Evolutionary conservation across 1,140 invertebrate genomes (phyloP), one percentile per base, ranked within the genome.

Genomic region (Sminthurinus signatus): DNA sequence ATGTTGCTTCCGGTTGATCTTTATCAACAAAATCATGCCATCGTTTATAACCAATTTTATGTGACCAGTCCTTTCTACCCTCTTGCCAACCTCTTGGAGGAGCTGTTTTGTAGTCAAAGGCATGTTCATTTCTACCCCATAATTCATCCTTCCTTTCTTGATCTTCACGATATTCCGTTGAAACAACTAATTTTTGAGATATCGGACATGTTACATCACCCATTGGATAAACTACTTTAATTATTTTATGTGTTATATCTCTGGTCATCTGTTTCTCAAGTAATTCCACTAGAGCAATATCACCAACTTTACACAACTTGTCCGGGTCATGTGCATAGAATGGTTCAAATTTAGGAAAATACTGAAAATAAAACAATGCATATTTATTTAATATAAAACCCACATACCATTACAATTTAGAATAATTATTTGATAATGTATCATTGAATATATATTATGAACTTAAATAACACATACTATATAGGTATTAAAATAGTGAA

Each of bases 181-280:
- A 83, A 1, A 86, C 82, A 59, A 86, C 82, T 76, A 88, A 88
- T 74, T 90, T 90, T 28, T 86, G 86, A 67, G 87, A 88, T 25
- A 93, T 76, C 32, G 90, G 90, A 78, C 91, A 88, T 46, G 82
- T 87, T 19, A 91, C 78, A 78, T 93, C 88, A 67, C 91, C 91
- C 67, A 85, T 78, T 21, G 86, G 85, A 77, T 88, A 89, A 27
- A 93, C 81, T 17, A 92, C 81, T 75, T 91, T 84, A 72, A 88
- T 78, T 1, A 93, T 81, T 77, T 85, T 80, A 71, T 93, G 89
- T 8, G 86, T 86, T 2, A 93, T 88, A 15, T 88, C 75, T 52
- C 83, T 83, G 0, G 88, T 88, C 59, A 90, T 65, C 75, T 84
- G 86, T 60, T 85, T 73, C 14, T 85, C 83, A 29, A 93, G 75